Evolutionary conservation across 2,888 invertebrate genomes (phyloP).

Genomic region (Cryptocephalus moraei): DNA sequence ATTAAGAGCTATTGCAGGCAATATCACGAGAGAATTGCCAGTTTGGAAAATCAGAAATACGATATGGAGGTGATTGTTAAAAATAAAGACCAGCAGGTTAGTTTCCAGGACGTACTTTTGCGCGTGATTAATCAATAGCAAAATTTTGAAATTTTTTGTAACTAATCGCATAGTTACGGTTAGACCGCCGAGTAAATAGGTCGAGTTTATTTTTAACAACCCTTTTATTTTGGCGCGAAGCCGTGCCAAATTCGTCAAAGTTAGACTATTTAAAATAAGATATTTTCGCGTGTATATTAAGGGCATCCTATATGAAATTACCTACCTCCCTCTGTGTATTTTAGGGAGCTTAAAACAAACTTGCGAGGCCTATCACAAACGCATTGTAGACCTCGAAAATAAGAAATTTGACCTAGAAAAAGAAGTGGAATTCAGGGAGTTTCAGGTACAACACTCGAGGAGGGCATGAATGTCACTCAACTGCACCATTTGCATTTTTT

Average conservation of each 20-base stretch:
- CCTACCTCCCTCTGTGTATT: constrained; percentile 10
- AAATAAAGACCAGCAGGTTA: constrained; percentile 98
- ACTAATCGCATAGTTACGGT: too few species aligned
- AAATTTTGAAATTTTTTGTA: too few species aligned
- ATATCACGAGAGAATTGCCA: constrained; percentile 79
- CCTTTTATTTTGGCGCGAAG: too few species aligned
- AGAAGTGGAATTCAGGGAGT: constrained; percentile 90
- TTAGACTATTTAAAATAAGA: too few species aligned
- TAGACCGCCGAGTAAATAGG: too few species aligned
- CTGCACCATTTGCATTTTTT: constrained; percentile 3
- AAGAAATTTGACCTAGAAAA: constrained; percentile 97
- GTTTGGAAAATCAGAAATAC: constrained; percentile 91
- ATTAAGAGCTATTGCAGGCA: constrained; percentile 67
- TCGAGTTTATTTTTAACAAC: too few species aligned
- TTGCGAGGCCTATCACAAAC: constrained; percentile 64
- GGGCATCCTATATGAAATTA: too few species aligned
- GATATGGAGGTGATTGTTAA: constrained; percentile 98
- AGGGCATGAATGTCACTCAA: constrained; percentile 14
- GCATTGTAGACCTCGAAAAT: constrained; percentile 73
- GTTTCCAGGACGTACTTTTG: constrained; percentile 22
- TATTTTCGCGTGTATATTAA: too few species aligned
- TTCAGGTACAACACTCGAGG: constrained; percentile 61
- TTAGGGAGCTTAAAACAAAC: constrained; percentile 34
- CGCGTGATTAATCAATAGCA: constrained; percentile 9
- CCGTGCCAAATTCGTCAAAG: too few species aligned